Evolutionary conservation across 2,888 invertebrate species (phyloP).

Genomic region (Ophion obscuratus): DNA sequence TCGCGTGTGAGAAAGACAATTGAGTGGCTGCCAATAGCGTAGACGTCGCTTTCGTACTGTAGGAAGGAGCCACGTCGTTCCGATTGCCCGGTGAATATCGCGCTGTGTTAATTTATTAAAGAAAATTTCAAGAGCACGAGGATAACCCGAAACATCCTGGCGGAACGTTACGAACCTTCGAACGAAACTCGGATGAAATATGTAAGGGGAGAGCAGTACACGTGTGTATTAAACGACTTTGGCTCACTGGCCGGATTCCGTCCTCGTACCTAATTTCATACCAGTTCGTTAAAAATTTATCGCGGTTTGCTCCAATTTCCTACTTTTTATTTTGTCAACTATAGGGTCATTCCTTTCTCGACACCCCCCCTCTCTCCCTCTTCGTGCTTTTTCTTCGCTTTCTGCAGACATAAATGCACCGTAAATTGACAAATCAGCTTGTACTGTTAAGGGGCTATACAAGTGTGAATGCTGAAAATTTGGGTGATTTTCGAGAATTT

Average conservation of each 20-base stretch:
- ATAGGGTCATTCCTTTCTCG: no score
- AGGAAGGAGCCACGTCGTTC: conserved; percentile 28
- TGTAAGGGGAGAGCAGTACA: neutral
- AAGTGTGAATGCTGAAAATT: no score
- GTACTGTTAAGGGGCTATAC: no score
- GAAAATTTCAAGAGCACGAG: neutral
- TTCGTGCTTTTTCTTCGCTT: no score
- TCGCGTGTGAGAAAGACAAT: conserved; percentile 4
- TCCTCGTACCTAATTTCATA: neutral
- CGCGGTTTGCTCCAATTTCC: conserved; percentile 16
- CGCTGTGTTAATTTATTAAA: conserved; percentile 17
- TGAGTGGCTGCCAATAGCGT: conserved; percentile 37
- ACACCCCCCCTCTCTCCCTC: no score
- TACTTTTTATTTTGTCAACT: conserved; percentile 3
- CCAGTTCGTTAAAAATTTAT: conserved; percentile 9
- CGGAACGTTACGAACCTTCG: neutral
- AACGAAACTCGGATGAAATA: conserved; percentile 13
- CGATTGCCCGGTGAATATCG: neutral
- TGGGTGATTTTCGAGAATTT: no score
- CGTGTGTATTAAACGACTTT: conserved; percentile 35
- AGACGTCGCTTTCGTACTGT: neutral
- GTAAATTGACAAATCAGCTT: no score
- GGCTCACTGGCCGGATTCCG: conserved; percentile 24
- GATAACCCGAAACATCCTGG: conserved; percentile 6
- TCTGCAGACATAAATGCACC: no score